Percentiles rank a stretch among this genome's conserved stretches.
Evolutionary conservation across 2,113 vertebrate genomes (phyloP).

Genomic region (Rhombomys opimus): DNA sequence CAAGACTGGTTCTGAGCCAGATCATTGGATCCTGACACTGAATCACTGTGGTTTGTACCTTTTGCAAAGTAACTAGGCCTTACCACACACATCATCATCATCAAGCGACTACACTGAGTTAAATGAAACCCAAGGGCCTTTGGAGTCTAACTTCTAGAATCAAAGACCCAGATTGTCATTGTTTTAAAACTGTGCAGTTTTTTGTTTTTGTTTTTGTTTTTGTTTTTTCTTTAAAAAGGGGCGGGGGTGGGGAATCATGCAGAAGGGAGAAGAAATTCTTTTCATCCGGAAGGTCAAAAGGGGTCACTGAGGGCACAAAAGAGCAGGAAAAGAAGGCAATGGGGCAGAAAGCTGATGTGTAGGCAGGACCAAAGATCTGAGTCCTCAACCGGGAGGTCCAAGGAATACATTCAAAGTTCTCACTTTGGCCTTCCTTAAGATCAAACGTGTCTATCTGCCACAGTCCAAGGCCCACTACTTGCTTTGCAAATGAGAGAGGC

Average conservation of each 20-base stretch:
- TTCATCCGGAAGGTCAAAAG: conserved; percentile 75
- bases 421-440: conserved; percentile 71
- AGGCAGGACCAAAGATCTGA: conserved; percentile 72
- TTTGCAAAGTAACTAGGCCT: neutral
- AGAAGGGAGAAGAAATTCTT: conserved; percentile 79
- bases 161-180: conserved; percentile 69
- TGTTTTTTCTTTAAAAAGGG: conserved; percentile 57
- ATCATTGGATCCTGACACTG: neutral
- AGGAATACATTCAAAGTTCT: conserved; percentile 68
- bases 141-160: conserved; percentile 65
- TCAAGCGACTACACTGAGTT: neutral
- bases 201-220: too few relatives aligned
- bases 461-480: conserved; percentile 53
- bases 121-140: neutral
- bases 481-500: conserved; percentile 70
- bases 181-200: conserved; percentile 73
- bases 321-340: conserved; percentile 75
- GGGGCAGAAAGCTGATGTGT: conserved; percentile 70
- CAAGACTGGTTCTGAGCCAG: neutral
- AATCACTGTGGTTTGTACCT: neutral
- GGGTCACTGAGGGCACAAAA: conserved; percentile 77
- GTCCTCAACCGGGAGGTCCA: conserved; percentile 72
- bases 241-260: neutral
- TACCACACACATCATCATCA: neutral
- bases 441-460: conserved; percentile 68